Evolutionary conservation across 2,113 vertebrate genomes (phyloP).

Genomic region (Naja naja): DNA sequence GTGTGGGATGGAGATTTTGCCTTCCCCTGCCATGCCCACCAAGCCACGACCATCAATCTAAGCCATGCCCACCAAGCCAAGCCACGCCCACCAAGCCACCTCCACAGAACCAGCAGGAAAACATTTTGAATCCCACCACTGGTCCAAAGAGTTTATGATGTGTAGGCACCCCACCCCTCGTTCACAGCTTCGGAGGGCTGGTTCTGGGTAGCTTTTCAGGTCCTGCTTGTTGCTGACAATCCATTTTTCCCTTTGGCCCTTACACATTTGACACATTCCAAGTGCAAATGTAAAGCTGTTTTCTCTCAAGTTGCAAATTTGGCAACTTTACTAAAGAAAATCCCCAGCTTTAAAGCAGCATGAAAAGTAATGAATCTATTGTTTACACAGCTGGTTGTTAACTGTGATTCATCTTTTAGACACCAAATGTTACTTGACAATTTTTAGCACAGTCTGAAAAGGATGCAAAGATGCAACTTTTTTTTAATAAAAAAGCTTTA

Average conservation of each 20-base stretch:
- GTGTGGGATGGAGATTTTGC: too few species aligned
- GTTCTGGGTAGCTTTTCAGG: not conserved
- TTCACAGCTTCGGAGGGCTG: not conserved
- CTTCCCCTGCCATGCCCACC: too few species aligned
- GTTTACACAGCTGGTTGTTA: conserved; percentile 30
- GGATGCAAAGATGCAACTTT: not conserved
- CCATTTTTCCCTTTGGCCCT: not conserved
- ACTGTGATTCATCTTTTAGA: conserved; percentile 10
- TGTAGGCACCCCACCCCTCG: not conserved
- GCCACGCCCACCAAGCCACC: too few species aligned
- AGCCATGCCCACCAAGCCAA: too few species aligned
- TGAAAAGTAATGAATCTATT: not conserved
- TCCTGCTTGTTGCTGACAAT: not conserved
- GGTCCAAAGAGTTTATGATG: not conserved
- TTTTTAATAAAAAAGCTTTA: not conserved
- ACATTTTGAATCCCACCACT: too few species aligned
- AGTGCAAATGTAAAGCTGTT: conserved; percentile 13
- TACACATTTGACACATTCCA: not conserved
- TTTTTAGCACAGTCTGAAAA: conserved; percentile 26
- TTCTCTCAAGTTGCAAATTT: conserved; percentile 20
- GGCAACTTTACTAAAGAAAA: conserved; percentile 16
- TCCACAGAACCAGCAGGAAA: too few species aligned
- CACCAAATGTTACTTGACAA: conserved; percentile 21
- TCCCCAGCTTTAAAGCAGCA: conserved; percentile 5
- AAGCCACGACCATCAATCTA: too few species aligned